These are phyloP conservation scores for Eupsittula cactorum DNA, from an alignment of 2,113 vertebrate genomes.

Conservation along the genomic window DNA sequence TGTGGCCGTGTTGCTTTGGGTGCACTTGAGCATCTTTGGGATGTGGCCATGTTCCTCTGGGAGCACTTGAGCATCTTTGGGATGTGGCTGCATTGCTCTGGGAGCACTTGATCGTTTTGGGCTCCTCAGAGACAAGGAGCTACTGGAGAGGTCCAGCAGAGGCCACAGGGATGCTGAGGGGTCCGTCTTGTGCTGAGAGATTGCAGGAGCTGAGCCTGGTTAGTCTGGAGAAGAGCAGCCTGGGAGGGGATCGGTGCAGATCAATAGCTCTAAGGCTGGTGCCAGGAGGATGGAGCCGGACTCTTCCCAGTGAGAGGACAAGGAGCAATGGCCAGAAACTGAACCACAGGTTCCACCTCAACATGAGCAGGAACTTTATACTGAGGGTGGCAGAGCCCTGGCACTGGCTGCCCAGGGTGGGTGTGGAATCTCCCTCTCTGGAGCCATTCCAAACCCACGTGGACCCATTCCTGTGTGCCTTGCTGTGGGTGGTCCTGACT, in stretches of 20 bases:
- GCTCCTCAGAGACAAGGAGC: neutral
- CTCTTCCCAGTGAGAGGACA: neutral
- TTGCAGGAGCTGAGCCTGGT: neutral
- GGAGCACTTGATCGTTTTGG: neutral
- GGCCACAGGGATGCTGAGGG: neutral
- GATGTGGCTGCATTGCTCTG: rapidly evolving
- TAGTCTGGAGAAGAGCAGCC: neutral
- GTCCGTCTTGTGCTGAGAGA: neutral
- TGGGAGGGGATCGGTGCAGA: neutral
- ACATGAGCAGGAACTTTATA: neutral
- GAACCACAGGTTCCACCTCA: neutral
- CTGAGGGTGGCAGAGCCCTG: neutral
- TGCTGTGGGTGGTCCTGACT: neutral
- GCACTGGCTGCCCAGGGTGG: neutral
- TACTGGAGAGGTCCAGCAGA: neutral
- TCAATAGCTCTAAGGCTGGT: neutral
- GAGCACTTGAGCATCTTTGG: neutral
- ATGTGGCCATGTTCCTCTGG: rapidly evolving
- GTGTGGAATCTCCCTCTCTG: neutral
- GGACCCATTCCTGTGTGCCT: neutral
- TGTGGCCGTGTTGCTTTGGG: rapidly evolving
- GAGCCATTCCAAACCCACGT: neutral
- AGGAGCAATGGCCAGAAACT: neutral
- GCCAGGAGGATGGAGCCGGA: neutral
- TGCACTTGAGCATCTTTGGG: neutral